These are phyloP conservation scores for Periophthalmodon schlosseri DNA, from an alignment of 2,113 vertebrate genomes.

Conservation along the genomic window DNA sequence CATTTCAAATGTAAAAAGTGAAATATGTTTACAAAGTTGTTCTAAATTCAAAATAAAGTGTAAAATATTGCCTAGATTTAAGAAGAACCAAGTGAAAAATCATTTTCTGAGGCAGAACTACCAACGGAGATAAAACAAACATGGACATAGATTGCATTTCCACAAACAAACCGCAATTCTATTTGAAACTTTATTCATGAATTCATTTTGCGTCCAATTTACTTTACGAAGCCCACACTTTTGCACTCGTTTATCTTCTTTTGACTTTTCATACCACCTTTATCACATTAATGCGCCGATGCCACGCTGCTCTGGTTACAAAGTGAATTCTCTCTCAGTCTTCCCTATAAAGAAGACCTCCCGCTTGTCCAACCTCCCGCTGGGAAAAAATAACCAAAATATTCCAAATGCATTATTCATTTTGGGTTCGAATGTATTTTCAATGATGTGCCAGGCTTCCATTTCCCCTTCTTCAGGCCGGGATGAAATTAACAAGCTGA, in stretches of 20 bases:
- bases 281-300: neutral
- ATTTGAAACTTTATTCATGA: neutral
- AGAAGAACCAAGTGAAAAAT: neutral
- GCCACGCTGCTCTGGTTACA: neutral
- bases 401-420: slow-evolving; percentile 15
- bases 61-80: neutral
- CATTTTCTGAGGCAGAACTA: neutral
- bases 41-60: neutral
- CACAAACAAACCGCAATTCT: neutral
- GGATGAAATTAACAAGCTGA: slow-evolving; percentile 35
- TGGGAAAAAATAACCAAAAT: slow-evolving; percentile 5
- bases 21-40: too few relatives aligned
- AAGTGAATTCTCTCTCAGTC: neutral
- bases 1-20: too few relatives aligned
- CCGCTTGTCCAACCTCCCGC: neutral
- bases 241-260: neutral
- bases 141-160: neutral
- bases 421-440: slow-evolving; percentile 5
- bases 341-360: neutral
- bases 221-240: neutral
- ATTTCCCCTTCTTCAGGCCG: slow-evolving; percentile 5
- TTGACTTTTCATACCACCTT: neutral
- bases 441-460: slow-evolving; percentile 1
- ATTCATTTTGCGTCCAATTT: neutral
- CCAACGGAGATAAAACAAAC: neutral